Evolutionary conservation across 2,888 invertebrate species (phyloP).

Genomic region (Adelphocoris suturalis): DNA sequence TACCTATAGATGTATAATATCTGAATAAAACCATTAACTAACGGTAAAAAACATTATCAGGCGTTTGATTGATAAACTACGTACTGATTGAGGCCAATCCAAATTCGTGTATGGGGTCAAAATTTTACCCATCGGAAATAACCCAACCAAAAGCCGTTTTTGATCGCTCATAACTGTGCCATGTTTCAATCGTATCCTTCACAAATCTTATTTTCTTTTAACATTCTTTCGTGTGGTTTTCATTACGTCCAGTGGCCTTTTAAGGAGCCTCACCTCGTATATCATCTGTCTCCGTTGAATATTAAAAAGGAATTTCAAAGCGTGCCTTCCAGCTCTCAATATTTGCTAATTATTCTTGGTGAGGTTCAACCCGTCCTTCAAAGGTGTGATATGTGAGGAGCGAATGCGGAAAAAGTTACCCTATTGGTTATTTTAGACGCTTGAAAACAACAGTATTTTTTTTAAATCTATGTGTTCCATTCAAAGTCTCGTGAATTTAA

Average conservation of each 20-base stretch:
- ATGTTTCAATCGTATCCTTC: no score
- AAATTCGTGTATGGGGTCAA: no score
- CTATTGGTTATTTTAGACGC: not conserved
- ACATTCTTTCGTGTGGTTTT: not conserved
- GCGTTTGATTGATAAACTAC: no score
- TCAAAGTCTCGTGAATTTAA: not conserved
- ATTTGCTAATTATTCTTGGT: slow-evolving; percentile 8
- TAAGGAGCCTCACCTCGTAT: not conserved
- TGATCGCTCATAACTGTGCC: no score
- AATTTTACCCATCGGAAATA: no score
- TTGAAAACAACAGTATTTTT: no score
- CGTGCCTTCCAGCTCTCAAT: not conserved
- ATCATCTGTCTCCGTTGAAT: slow-evolving; percentile 3
- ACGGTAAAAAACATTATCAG: no score
- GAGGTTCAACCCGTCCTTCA: not conserved
- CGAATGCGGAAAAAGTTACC: not conserved
- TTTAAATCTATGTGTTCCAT: not conserved
- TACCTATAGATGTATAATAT: no score
- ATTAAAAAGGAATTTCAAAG: not conserved
- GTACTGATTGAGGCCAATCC: no score
- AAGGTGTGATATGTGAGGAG: not conserved
- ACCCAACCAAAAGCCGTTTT: no score
- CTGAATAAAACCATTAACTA: no score
- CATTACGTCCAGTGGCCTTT: not conserved
- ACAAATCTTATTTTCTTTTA: no score